These are phyloP conservation scores for Trichosurus vulpecula DNA, from an alignment of 2,797 vertebrate genomes.

Conservation along the genomic window DNA sequence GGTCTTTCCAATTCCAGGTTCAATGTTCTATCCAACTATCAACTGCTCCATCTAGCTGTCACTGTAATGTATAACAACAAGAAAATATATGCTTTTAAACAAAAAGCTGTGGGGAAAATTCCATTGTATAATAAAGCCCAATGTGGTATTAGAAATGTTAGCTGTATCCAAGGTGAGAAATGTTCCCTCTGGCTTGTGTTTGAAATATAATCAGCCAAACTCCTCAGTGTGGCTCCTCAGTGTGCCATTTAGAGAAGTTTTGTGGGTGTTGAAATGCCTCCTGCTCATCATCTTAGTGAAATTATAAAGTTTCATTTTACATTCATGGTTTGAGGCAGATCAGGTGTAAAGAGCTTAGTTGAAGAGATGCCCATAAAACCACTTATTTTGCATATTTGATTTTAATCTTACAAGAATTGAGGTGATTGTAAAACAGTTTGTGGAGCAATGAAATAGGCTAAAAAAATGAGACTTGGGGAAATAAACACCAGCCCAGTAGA, in stretches of 20 bases:
- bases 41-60: not conserved
- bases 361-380: slow-evolving; percentile 9
- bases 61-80: not conserved
- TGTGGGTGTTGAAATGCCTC: not conserved
- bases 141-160: slow-evolving; percentile 29
- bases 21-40: not conserved
- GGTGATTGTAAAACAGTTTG: slow-evolving; percentile 35
- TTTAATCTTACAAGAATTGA: slow-evolving; percentile 40
- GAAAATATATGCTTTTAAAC: not conserved
- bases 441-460: not conserved
- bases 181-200: not conserved
- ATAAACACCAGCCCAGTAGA: not conserved
- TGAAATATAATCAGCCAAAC: not conserved
- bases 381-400: slow-evolving; percentile 45
- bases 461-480: slow-evolving; percentile 29
- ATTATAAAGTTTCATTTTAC: slow-evolving; percentile 44
- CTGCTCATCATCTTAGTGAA: slow-evolving; percentile 24
- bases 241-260: not conserved
- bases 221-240: not conserved
- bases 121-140: slow-evolving; percentile 9
- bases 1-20: not conserved
- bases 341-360: slow-evolving; percentile 41
- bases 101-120: not conserved
- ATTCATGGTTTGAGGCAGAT: slow-evolving; percentile 1
- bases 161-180: slow-evolving; percentile 6